phyloP scores from a whole-genome alignment of 92 coral and sea anemone genomes.

The Anthopleura xanthogrammica region DNA sequence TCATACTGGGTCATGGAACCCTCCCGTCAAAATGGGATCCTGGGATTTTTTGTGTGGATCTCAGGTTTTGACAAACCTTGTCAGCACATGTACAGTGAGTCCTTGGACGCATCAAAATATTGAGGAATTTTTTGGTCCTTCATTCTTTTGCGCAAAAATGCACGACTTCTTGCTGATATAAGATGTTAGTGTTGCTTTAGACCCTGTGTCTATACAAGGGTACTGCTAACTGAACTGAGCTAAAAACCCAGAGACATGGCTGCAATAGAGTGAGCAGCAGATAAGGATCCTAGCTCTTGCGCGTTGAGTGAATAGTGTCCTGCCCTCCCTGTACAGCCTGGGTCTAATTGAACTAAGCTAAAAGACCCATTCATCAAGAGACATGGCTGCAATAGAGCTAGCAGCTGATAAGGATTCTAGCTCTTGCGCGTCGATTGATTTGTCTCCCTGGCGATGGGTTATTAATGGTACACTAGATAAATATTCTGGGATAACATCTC shows the following conservation, averaged over 20 bases:
- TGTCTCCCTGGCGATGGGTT: slow-evolving; percentile 53
- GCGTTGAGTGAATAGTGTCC: slow-evolving; percentile 39
- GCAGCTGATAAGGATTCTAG: slow-evolving; percentile 49
- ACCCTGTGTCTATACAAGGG: not conserved
- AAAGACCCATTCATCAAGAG: slow-evolving; percentile 80
- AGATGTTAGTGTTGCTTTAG: too few species aligned
- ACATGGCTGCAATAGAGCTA: slow-evolving; percentile 60
- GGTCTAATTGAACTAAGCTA: not conserved
- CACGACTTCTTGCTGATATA: too few species aligned
- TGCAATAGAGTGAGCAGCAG: slow-evolving; percentile 54
- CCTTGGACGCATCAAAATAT: too few species aligned
- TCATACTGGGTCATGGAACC: too few species aligned
- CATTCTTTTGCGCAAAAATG: too few species aligned
- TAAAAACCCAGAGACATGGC: slow-evolving; percentile 66
- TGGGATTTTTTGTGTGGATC: too few species aligned
- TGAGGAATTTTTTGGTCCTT: too few species aligned
- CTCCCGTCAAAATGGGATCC: too few species aligned
- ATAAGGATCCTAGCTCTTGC: slow-evolving; percentile 48
- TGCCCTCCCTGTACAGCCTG: too few species aligned
- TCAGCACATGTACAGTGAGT: too few species aligned
- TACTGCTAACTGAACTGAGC: not conserved
- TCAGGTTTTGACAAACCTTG: too few species aligned
- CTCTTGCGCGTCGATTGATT: slow-evolving; percentile 47
- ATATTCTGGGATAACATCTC: slow-evolving; percentile 75
- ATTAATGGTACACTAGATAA: slow-evolving; percentile 59